These are phyloP conservation scores for Drosophila neocordata DNA, from an alignment of 1,140 invertebrate genomes.

Conservation along the genomic window DNA sequence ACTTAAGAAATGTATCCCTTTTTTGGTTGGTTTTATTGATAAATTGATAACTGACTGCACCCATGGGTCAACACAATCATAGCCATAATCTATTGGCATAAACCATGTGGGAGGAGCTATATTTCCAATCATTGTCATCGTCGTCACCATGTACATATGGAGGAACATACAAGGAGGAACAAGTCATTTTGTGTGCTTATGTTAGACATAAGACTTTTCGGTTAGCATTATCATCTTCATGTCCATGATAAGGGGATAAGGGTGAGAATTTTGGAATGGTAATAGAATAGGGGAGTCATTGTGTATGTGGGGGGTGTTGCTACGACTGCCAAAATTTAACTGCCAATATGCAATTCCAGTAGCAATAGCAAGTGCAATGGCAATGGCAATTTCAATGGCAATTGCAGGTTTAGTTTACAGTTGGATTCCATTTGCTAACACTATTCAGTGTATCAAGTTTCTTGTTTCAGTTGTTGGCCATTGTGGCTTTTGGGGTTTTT, in stretches of 20 bases:
- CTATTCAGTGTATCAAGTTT: not conserved
- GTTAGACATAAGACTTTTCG: slow-evolving; percentile 2
- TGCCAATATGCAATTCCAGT: slow-evolving; percentile 1
- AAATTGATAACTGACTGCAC: not conserved
- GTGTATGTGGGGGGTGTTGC: not conserved
- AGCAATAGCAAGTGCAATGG: not conserved
- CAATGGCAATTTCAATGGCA: not conserved
- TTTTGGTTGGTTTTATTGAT: too few species aligned
- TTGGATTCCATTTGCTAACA: not conserved
- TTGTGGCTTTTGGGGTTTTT: slow-evolving; percentile 10
- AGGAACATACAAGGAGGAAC: too few species aligned
- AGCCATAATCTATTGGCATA: not conserved
- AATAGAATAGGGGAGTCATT: not conserved
- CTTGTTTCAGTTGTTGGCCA: not conserved
- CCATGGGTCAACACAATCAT: not conserved
- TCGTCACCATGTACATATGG: not conserved
- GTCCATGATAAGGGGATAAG: not conserved
- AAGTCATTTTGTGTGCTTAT: slow-evolving; percentile 27
- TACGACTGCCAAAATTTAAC: not conserved
- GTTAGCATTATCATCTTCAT: not conserved
- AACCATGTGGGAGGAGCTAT: not conserved
- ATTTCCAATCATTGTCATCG: not conserved
- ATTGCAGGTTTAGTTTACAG: not conserved
- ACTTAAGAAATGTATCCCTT: too few species aligned
- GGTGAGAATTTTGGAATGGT: not conserved